These are phyloP conservation scores for Trissolcus japonicus DNA, from an alignment of 2,888 invertebrate species.

Conservation along the genomic window DNA sequence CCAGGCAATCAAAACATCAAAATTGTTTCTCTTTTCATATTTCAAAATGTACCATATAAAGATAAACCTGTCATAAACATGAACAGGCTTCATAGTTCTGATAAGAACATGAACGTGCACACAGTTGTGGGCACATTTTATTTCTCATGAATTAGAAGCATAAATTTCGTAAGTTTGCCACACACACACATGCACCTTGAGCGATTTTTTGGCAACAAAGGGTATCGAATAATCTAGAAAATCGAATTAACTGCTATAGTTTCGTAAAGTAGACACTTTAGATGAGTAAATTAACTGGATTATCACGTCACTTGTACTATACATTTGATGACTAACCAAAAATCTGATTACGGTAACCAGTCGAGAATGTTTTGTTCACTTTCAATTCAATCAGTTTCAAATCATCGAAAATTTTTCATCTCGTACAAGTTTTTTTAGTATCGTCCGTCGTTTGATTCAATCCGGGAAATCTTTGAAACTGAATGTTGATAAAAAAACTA, in stretches of 20 bases:
- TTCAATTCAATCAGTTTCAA: constrained; percentile 8
- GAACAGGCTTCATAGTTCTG: constrained; percentile 29
- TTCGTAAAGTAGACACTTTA: constrained; percentile 55
- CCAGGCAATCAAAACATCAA: not conserved
- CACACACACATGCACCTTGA: constrained; percentile 19
- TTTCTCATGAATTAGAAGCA: constrained; percentile 38
- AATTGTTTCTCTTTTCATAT: too few species aligned
- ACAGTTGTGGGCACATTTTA: constrained; percentile 21
- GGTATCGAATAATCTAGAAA: constrained; percentile 46
- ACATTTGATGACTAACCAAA: constrained; percentile 50
- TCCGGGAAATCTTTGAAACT: too few species aligned
- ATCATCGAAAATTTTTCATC: too few species aligned
- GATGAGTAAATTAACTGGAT: constrained; percentile 53
- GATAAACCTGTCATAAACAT: constrained; percentile 23
- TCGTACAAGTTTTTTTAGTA: too few species aligned
- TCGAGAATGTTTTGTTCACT: constrained; percentile 22
- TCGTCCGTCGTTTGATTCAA: too few species aligned
- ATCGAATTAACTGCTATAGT: constrained; percentile 48
- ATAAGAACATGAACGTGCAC: constrained; percentile 20
- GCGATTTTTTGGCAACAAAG: constrained; percentile 38
- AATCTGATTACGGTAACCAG: constrained; percentile 49
- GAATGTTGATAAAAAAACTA: too few species aligned
- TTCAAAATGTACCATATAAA: not conserved
- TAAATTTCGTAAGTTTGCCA: constrained; percentile 16
- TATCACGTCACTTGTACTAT: constrained; percentile 48